Base-by-base conservation (phyloP, 1,140 invertebrate genomes). In the Lordiphosa stackelbergi region DNA sequence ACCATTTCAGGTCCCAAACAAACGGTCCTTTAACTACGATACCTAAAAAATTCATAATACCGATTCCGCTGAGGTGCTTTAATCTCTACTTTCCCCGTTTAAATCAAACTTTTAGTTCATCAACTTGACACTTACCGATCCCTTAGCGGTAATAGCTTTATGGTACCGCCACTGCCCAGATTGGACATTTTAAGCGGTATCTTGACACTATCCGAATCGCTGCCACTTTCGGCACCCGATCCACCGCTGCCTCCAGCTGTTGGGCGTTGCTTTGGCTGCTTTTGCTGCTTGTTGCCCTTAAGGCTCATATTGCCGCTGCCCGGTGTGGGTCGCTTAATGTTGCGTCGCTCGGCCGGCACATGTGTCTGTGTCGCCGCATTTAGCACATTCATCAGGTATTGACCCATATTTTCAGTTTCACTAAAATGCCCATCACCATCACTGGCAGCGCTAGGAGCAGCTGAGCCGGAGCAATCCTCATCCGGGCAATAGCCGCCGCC, bases 131-230 rank as follows among this genome's bases (percentile, higher is more conserved):
- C 73, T 88, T 74, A 93, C 92, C 92, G 90, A 86, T 92, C 92
- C 77, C 92, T 90, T 66, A 92, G 90, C 2, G 90, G 90, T 60
- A 86, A 48, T 34, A 86, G 54, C 41, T 86, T 86, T 10, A 66
- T 57, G 37, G 65, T 65, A 56, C 65, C 59, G 48, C 72, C 77
- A 49, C 43, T 77, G 55, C 85, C 85, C 66, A 86, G 62, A 54
- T 85, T 86, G 64, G 71, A 87, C 65, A 71, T 88, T 89, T 87
- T 87, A n/a, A 87, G 57, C 65, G 85, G 90, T 62, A 90, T 90
- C 51, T 89, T 87, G 48, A 91, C 77, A 75, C 91, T 90, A 69
- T 94, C 93, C 16, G 93, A 93, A 79, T 94, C 92, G 12, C 85
- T 86, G 75, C 85, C 85, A 24, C 85, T 86, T 55, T 86, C 85